Conservation (phyloP, 2,113 vertebrate genomes). For the Syngnathus scovelli region DNA sequence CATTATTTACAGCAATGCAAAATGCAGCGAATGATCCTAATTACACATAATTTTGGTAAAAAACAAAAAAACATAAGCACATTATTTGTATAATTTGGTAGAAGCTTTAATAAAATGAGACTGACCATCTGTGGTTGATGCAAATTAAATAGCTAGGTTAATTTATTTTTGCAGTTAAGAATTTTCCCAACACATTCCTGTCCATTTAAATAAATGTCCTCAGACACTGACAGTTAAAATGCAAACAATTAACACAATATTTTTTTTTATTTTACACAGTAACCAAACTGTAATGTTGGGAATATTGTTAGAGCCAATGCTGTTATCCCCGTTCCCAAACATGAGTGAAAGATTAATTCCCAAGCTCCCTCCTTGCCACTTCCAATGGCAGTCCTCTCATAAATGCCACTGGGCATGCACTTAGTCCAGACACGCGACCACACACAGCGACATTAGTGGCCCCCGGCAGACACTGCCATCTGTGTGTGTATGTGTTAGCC, state of each 20-base stretch:
- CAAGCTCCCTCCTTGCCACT: constrained; percentile 9
- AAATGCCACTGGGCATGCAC: constrained; percentile 46
- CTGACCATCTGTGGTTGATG: too few species aligned
- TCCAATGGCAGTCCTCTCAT: constrained; percentile 18
- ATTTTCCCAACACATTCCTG: too few species aligned
- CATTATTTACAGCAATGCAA: not conserved
- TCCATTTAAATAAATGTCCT: too few species aligned
- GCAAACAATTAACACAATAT: too few species aligned
- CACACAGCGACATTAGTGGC: constrained; percentile 62
- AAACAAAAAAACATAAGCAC: not conserved
- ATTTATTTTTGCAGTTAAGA: too few species aligned
- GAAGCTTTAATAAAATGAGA: not conserved
- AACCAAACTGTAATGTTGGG: not conserved
- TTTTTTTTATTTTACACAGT: not conserved
- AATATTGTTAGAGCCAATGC: not conserved
- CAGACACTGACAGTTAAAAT: not conserved
- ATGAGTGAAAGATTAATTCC: constrained; percentile 27
- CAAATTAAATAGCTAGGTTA: too few species aligned
- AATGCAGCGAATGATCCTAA: not conserved
- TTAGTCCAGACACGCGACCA: constrained; percentile 67
- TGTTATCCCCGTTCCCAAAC: constrained; percentile 7
- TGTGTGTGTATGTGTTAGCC: constrained; percentile 39
- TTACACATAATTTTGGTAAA: not conserved
- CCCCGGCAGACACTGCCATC: constrained; percentile 52
- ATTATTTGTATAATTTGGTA: not conserved